Percentiles rank a stretch among this genome's conserved stretches.
Conservation (phyloP, 2,113 vertebrate species). For the Noctilio leporinus region DNA sequence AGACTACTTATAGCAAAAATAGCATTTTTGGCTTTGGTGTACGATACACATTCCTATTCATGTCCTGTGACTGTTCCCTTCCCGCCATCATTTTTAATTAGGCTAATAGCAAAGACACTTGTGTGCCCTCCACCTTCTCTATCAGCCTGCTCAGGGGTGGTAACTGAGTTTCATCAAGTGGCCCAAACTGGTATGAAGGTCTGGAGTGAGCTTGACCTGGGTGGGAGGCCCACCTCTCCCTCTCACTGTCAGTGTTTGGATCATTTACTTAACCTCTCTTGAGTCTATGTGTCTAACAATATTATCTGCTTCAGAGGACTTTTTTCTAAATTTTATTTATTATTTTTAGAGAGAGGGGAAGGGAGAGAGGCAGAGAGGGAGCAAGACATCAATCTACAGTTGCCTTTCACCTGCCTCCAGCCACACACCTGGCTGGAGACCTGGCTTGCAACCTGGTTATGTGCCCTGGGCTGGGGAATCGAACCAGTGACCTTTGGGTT, state of each 20-base stretch:
- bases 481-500: too few species aligned
- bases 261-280: background rate
- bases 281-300: background rate
- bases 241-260: background rate
- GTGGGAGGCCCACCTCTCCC: background rate
- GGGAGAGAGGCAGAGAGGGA: too few species aligned
- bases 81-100: background rate
- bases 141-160: fast-evolving
- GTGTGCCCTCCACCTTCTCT: background rate
- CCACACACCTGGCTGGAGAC: too few species aligned
- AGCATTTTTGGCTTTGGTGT: background rate
- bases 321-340: too few species aligned
- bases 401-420: too few species aligned
- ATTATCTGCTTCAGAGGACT: background rate
- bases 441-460: too few species aligned
- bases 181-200: too few species aligned
- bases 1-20: background rate
- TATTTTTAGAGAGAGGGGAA: too few species aligned
- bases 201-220: background rate
- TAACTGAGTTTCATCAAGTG: background rate
- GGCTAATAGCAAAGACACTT: background rate
- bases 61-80: background rate
- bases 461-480: too few species aligned
- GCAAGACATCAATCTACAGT: too few species aligned
- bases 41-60: background rate